Evolutionary conservation across 1,140 invertebrate genomes (phyloP).

Genomic region (Leguminivora glycinivorella): DNA sequence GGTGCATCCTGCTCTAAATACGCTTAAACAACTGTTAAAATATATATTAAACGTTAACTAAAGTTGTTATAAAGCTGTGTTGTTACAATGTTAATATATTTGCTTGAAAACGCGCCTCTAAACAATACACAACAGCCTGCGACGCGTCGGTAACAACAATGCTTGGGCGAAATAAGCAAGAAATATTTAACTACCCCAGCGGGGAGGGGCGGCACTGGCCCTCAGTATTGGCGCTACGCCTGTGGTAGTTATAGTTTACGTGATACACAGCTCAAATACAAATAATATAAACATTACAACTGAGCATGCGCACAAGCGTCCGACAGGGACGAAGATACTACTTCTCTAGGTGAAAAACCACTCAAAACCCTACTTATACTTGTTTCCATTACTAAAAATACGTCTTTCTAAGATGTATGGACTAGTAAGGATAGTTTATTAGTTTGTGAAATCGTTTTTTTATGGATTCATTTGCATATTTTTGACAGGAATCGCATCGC

Average conservation of each 20-base stretch:
- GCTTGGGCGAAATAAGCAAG: constrained; percentile 80
- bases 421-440: constrained; percentile 56
- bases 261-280: constrained; percentile 81
- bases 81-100: constrained; percentile 54
- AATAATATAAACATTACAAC: constrained; percentile 80
- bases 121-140: constrained; percentile 76
- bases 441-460: constrained; percentile 65
- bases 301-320: constrained; percentile 68
- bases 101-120: constrained; percentile 63
- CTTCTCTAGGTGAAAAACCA: constrained; percentile 28
- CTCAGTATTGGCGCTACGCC: constrained; percentile 75
- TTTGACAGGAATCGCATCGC: constrained; percentile 60
- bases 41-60: constrained; percentile 32
- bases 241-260: constrained; percentile 81
- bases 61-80: constrained; percentile 40
- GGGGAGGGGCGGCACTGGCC: constrained; percentile 69
- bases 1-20: constrained; percentile 57
- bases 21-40: constrained; percentile 36
- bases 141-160: constrained; percentile 78
- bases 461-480: constrained; percentile 78
- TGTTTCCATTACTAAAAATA: constrained; percentile 26
- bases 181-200: constrained; percentile 79
- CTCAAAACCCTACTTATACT: constrained; percentile 32
- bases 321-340: constrained; percentile 62
- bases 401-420: constrained; percentile 39